A percentile compares a stretch with the other conserved stretches of the same genome.
These are phyloP conservation scores for Acrossocheilus fasciatus DNA, from an alignment of 2,797 vertebrate species.

Conservation along the genomic window DNA sequence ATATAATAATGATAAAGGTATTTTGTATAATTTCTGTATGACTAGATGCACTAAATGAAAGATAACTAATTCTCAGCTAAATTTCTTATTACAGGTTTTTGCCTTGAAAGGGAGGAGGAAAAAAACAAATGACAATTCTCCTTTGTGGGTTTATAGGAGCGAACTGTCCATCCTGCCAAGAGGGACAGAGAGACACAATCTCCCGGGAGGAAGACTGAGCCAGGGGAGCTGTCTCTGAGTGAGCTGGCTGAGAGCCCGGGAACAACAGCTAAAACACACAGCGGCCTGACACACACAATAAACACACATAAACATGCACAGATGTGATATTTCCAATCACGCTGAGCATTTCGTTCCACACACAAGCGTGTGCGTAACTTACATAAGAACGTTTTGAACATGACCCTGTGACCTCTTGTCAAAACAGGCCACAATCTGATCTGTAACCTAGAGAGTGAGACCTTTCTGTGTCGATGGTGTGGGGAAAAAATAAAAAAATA, in stretches of 20 bases:
- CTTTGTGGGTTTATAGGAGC: background rate
- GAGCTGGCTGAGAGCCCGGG: constrained; percentile 25
- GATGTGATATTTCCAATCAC: background rate
- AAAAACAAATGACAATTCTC: background rate
- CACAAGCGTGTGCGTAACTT: too few relatives aligned
- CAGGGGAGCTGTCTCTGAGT: background rate
- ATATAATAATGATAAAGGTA: background rate
- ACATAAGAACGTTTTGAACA: background rate
- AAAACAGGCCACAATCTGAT: background rate
- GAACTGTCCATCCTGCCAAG: constrained; percentile 25
- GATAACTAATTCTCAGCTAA: background rate
- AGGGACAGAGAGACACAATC: background rate
- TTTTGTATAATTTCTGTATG: background rate
- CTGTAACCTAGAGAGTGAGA: background rate
- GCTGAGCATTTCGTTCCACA: background rate
- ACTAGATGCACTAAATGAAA: background rate
- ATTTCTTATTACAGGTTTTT: background rate
- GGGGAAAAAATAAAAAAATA: background rate
- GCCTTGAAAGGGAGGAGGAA: background rate
- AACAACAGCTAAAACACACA: constrained; percentile 18
- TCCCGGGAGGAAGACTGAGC: constrained; percentile 8
- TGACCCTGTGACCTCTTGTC: constrained; percentile 23
- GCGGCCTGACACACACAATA: constrained; percentile 10
- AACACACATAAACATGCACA: constrained; percentile 29
- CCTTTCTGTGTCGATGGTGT: background rate